These are phyloP conservation scores for Seriola rivoliana DNA, from an alignment of 2,113 vertebrate genomes.

Conservation along the genomic window DNA sequence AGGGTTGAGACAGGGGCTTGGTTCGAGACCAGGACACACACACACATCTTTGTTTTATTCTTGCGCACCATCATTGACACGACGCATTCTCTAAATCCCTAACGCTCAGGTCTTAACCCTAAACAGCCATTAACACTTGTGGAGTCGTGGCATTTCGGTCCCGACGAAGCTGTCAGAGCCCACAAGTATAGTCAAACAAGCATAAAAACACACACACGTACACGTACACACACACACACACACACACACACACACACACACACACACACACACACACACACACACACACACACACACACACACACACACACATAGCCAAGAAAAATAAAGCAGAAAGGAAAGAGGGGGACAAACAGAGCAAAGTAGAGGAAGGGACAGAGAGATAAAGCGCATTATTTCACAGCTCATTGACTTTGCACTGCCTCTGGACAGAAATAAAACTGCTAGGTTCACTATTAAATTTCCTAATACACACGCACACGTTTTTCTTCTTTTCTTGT, in stretches of 20 bases:
- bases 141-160: too few species aligned
- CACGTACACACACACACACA: not conserved
- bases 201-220: too few species aligned
- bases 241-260: not conserved
- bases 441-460: conserved; percentile 24
- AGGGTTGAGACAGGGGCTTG: conserved; percentile 10
- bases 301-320: not conserved
- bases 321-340: conserved; percentile 15
- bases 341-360: conserved; percentile 17
- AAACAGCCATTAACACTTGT: too few species aligned
- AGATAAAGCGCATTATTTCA: conserved; percentile 50
- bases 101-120: too few species aligned
- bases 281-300: conserved; percentile 7
- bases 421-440: conserved; percentile 55
- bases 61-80: too few species aligned
- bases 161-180: too few species aligned
- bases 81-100: too few species aligned
- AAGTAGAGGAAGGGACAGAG: conserved; percentile 35
- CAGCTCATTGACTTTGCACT: conserved; percentile 40
- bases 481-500: not conserved
- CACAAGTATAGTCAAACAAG: too few species aligned
- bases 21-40: not conserved
- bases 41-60: not conserved
- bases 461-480: not conserved
- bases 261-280: too few species aligned